Base-by-base conservation (phyloP, 2,888 invertebrate species). In the Tenthredo scrophulariae region DNA sequence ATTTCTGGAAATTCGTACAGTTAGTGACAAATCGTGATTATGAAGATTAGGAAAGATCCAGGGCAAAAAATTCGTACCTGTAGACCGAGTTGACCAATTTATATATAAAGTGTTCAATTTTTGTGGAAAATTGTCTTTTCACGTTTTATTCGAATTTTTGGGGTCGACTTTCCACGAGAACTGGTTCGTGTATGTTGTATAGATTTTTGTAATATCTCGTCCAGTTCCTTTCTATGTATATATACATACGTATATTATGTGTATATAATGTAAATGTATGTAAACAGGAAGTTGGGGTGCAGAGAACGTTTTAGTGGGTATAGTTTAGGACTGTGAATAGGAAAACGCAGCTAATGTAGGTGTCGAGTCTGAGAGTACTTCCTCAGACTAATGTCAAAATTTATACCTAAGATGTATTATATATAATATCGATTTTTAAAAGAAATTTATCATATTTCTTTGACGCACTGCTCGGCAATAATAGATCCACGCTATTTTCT, bases 321-420 rank as follows among this genome's bases (percentile, higher is more conserved):
- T 33, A 67, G 26, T 67, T 67, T 33, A 29, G 67, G 67, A 67
- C 67, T 18, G 29, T 67, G 67, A 67, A 67, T 67, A 67, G 67
- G 33, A 67, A 67, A 67, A 67, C 10, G 33, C 33, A 67, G 67
- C 67, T 67, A 67, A 67, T 67, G 67, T 67, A 67, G 67, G 33
- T 33, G 13, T 18, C 67, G 26, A 62, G 22, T 67, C 33, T 58
- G n/a, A 67, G 33, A 67, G 33, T 6, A 67, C 67, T 67, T 67
- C 33, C 33, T 18, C 18, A 18, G 33, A 67, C 29, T 67, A 10
- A 15, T 29, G 18, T 18, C 5, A 5, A 67, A 67, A 67, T 26
- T 33, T 33, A 29, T 58, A 58, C 58, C 22, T 58, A 58, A n/a
- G 22, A 58, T 58, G 22, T n/a, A 18, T 50, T 50, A 50, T 50